Conservation (phyloP, 2,113 vertebrate genomes). For the Ciconia stormi region DNA sequence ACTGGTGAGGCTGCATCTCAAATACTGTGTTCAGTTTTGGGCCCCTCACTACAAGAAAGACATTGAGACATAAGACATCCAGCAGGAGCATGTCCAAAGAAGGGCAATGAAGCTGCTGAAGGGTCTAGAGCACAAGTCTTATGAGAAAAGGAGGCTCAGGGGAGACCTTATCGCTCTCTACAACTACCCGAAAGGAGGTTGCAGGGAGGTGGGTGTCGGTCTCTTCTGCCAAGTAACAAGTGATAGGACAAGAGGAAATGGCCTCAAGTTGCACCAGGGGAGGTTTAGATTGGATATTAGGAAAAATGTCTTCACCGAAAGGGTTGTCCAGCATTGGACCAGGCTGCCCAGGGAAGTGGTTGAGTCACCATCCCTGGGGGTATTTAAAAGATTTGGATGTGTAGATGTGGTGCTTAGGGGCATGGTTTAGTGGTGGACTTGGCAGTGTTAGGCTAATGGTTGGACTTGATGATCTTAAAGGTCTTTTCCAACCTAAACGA, state of each 20-base stretch:
- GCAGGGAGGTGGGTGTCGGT: rapidly evolving
- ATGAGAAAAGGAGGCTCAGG: background rate
- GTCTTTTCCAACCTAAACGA: background rate
- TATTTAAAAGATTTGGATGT: background rate
- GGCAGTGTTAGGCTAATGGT: background rate
- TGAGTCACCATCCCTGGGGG: background rate
- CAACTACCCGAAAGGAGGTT: background rate
- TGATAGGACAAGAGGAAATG: background rate
- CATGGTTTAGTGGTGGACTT: background rate
- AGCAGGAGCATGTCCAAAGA: background rate
- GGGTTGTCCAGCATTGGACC: background rate
- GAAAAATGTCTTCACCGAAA: background rate
- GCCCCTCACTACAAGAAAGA: background rate
- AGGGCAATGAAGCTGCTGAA: rapidly evolving
- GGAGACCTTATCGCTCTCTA: background rate
- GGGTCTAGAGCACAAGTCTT: background rate
- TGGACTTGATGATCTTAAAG: background rate
- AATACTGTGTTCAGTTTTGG: background rate
- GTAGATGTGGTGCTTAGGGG: background rate
- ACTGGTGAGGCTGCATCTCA: background rate
- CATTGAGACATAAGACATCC: background rate
- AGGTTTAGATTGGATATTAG: background rate
- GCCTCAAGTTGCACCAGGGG: background rate
- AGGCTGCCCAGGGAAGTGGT: background rate
- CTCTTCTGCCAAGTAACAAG: background rate